These are phyloP conservation scores for Melinopterus prodromus DNA, from an alignment of 2,888 invertebrate genomes.

Conservation along the genomic window DNA sequence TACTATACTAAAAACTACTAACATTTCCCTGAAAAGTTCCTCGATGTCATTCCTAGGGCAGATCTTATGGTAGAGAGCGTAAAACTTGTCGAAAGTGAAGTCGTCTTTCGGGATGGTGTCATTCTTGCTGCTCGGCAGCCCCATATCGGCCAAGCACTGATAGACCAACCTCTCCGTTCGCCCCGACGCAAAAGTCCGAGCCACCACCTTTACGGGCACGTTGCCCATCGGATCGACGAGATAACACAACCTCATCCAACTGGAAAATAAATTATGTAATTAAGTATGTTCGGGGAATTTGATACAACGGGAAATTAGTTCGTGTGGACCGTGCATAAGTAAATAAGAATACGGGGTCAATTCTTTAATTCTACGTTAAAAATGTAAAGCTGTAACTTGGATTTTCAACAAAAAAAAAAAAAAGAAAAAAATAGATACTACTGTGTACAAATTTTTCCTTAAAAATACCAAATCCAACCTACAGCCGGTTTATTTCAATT, in stretches of 20 bases:
- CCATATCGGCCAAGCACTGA: slow-evolving; percentile 93
- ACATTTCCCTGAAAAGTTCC: slow-evolving; percentile 96
- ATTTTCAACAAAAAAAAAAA: background rate
- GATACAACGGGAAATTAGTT: too few relatives aligned
- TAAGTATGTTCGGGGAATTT: background rate
- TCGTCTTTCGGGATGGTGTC: slow-evolving; percentile 94
- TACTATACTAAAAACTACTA: slow-evolving; percentile 61
- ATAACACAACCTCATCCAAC: slow-evolving; percentile 98
- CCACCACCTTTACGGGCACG: slow-evolving; percentile 96
- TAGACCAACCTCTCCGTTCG: slow-evolving; percentile 98
- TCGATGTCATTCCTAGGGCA: slow-evolving; percentile 99
- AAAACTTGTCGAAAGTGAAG: slow-evolving; percentile 99
- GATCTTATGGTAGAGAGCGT: slow-evolving; percentile 97
- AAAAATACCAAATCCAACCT: background rate
- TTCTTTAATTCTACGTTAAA: too few relatives aligned
- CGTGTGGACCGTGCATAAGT: too few relatives aligned
- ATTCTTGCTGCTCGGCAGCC: slow-evolving; percentile 93
- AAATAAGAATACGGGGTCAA: too few relatives aligned
- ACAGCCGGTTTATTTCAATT: background rate
- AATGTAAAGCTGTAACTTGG: background rate
- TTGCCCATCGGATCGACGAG: slow-evolving; percentile 93
- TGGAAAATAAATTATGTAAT: slow-evolving; percentile 64
- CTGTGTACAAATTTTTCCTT: slow-evolving; percentile 5
- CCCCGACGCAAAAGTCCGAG: slow-evolving; percentile 98
- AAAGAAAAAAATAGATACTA: background rate